These are phyloP conservation scores for Holothuria scabra DNA, from an alignment of 53 echinoderm and acorn worm species.

Conservation along the genomic window DNA sequence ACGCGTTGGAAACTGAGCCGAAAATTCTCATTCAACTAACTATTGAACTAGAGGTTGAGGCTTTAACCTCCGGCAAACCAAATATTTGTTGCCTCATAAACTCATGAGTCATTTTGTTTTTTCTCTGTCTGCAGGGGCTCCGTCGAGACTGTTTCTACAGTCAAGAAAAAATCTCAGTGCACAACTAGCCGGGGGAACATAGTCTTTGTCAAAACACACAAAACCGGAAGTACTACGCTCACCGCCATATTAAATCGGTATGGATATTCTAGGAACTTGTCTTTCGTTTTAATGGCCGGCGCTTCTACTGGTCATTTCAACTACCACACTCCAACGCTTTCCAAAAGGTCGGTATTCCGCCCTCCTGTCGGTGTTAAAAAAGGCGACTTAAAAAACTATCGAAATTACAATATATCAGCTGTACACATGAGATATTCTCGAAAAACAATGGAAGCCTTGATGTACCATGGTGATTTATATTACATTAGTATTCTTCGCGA, in stretches of 20 bases:
- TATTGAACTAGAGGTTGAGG: too few relatives aligned
- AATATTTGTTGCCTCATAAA: too few relatives aligned
- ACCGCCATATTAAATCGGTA: conserved; percentile 26
- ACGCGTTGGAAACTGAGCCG: too few relatives aligned
- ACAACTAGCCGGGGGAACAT: background rate
- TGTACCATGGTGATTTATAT: conserved; percentile 42
- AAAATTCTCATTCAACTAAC: too few relatives aligned
- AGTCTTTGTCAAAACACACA: conserved; percentile 32
- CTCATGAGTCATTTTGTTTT: too few relatives aligned
- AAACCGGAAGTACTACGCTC: conserved; percentile 29
- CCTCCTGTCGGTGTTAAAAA: conserved; percentile 57
- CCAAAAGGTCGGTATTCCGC: conserved; percentile 7
- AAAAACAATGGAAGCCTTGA: conserved; percentile 57
- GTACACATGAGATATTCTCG: conserved; percentile 62
- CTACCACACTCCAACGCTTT: conserved; percentile 1
- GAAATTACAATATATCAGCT: conserved; percentile 52
- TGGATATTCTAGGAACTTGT: conserved; percentile 23
- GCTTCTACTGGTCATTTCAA: conserved; percentile 24
- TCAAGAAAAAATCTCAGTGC: background rate
- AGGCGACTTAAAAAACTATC: conserved; percentile 34
- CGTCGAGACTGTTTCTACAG: too few relatives aligned
- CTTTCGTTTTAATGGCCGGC: conserved; percentile 24
- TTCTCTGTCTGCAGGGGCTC: too few relatives aligned
- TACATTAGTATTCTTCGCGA: conserved; percentile 69
- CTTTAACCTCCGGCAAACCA: too few relatives aligned